Conservation (phyloP, 2,797 vertebrate genomes). For the Malurus leucopterus region DNA sequence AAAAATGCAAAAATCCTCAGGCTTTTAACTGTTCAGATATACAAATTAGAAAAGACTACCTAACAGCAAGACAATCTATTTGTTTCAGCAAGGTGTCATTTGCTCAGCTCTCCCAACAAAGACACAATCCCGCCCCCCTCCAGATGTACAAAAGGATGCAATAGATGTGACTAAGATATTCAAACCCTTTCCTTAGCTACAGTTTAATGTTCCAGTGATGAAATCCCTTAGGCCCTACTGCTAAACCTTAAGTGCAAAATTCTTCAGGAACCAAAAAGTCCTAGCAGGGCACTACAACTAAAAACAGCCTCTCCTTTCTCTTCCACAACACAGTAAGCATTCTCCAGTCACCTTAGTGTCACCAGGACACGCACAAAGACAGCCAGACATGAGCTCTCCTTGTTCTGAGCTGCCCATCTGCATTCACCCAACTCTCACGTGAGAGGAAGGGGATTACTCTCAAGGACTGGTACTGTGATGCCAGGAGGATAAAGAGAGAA, state of each 20-base stretch:
- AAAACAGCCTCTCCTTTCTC: not conserved
- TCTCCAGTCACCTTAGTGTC: not conserved
- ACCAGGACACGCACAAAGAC: not conserved
- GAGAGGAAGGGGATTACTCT: not conserved
- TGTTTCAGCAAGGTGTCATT: not conserved
- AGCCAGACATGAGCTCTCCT: not conserved
- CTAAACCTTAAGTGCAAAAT: not conserved
- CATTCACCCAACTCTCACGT: not conserved
- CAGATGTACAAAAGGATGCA: not conserved
- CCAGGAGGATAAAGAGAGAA: not conserved
- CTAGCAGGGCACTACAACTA: not conserved
- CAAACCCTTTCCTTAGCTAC: not conserved
- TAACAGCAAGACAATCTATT: not conserved
- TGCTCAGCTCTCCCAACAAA: not conserved
- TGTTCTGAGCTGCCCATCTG: not conserved
- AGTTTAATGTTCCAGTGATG: not conserved
- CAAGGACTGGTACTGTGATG: not conserved
- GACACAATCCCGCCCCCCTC: not conserved
- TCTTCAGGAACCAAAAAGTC: not conserved
- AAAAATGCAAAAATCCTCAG: not conserved
- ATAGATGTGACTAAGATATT: not conserved
- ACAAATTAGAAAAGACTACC: not conserved
- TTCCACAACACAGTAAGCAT: not conserved
- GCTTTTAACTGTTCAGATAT: not conserved
- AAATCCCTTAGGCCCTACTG: not conserved